Percentiles rank a stretch among this genome's conserved stretches.
These are phyloP conservation scores for Upupa epops DNA, from an alignment of 2,113 vertebrate species.

Conservation along the genomic window DNA sequence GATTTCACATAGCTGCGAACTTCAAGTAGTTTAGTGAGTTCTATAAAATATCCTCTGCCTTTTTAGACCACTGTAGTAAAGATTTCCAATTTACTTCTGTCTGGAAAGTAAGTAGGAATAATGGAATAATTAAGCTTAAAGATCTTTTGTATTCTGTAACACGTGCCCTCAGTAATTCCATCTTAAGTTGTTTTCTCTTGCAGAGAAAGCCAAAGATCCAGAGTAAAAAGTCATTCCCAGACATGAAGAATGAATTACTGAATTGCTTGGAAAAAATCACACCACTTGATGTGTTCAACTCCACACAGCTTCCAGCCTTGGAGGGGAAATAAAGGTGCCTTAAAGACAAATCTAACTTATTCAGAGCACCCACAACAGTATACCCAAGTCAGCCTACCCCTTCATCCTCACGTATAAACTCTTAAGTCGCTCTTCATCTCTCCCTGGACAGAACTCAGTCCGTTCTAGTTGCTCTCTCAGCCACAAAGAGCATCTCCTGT, in stretches of 20 bases:
- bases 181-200: not conserved
- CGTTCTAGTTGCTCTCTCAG: too few species aligned
- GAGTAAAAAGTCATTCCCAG: not conserved
- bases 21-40: not conserved
- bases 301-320: not conserved
- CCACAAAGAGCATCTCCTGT: too few species aligned
- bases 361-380: too few species aligned
- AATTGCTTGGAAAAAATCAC: not conserved
- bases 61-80: not conserved
- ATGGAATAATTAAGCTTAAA: not conserved
- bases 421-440: too few species aligned
- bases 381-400: too few species aligned
- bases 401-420: too few species aligned
- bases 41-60: not conserved
- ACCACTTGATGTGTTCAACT: not conserved
- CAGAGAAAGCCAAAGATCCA: not conserved
- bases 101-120: not conserved
- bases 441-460: too few species aligned
- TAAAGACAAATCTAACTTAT: not conserved
- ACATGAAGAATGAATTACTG: not conserved
- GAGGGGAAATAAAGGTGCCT: not conserved
- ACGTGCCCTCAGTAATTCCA: not conserved
- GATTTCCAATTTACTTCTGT: not conserved
- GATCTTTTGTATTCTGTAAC: not conserved
- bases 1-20: not conserved